Base-by-base conservation (phyloP, 1,140 invertebrate species). In the Carposina sasakii region DNA sequence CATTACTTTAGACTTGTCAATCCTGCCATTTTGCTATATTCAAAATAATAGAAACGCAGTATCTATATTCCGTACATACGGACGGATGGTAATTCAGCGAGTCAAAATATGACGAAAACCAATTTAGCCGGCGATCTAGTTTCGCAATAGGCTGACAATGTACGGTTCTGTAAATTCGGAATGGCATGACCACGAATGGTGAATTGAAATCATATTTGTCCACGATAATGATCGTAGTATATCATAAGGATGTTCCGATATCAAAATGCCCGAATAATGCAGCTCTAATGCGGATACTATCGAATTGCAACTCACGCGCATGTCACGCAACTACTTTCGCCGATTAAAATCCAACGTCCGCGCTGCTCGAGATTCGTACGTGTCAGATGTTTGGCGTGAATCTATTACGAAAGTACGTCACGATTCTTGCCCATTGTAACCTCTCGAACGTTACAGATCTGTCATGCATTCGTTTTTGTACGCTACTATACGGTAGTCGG, bases 31-130 rank as follows among this genome's bases (percentile, higher is more conserved):
- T n/a, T n/a, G n/a, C n/a, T n/a, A n/a, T n/a, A n/a, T n/a, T n/a
- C n/a, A n/a, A n/a, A n/a, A n/a, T n/a, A n/a, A n/a, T n/a, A n/a
- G 43, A 36, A 52, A 48, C 31, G 37, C 22, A 15, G 34, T 33
- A 48, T 22, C 42, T 34, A 48, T 52, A 47, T 55, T 51, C 34
- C 24, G 34, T 41, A n/a, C n/a, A n/a, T n/a, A n/a, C n/a, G n/a
- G n/a, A n/a, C n/a, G n/a, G n/a, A n/a, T n/a, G n/a, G n/a, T n/a
- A n/a, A n/a, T n/a, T n/a, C n/a, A n/a, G n/a, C n/a, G n/a, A n/a
- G n/a, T n/a, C n/a, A n/a, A n/a, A n/a, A 67, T 68, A 70, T 76
- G 72, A 71, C 66, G 72, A 77, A 75, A 76, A 71, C 61, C 63
- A 69, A 75, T 76, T 75, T 65, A 59, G 63, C 52, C n/a, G 61